Percentiles rank a stretch among this genome's conserved stretches.
phyloP scores from a whole-genome alignment of 2,113 vertebrate species.

The Catagonus wagneri region DNA sequence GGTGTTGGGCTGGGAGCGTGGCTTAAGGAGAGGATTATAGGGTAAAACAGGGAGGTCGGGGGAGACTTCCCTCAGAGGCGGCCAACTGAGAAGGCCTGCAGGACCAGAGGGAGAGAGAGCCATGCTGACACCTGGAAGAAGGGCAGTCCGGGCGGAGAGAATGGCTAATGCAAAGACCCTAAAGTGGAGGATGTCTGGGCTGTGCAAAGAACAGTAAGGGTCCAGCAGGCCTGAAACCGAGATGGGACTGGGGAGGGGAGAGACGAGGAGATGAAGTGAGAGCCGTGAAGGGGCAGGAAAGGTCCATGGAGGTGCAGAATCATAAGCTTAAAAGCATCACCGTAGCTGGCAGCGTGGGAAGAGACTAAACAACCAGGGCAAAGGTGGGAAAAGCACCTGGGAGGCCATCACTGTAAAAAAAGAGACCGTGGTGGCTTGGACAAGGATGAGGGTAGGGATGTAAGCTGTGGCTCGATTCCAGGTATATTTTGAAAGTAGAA shows the following conservation, averaged over 20 bases:
- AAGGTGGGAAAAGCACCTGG: not conserved
- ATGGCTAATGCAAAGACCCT: not conserved
- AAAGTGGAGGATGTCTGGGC: no score
- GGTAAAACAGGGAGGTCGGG: not conserved
- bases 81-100: not conserved
- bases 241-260: not conserved
- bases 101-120: not conserved
- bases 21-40: not conserved
- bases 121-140: not conserved
- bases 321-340: not conserved
- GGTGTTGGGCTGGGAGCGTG: not conserved
- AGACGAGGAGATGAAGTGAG: not conserved
- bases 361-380: not conserved
- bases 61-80: not conserved
- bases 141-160: not conserved
- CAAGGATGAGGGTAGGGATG: not conserved
- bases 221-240: not conserved
- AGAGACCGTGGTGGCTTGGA: not conserved
- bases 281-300: not conserved
- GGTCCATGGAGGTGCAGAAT: not conserved
- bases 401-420: not conserved
- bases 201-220: not conserved
- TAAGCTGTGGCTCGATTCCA: not conserved
- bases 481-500: not conserved
- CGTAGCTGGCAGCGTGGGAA: not conserved